phyloP scores from a whole-genome alignment of 2,797 vertebrate species.

The Tadarida brasiliensis region DNA sequence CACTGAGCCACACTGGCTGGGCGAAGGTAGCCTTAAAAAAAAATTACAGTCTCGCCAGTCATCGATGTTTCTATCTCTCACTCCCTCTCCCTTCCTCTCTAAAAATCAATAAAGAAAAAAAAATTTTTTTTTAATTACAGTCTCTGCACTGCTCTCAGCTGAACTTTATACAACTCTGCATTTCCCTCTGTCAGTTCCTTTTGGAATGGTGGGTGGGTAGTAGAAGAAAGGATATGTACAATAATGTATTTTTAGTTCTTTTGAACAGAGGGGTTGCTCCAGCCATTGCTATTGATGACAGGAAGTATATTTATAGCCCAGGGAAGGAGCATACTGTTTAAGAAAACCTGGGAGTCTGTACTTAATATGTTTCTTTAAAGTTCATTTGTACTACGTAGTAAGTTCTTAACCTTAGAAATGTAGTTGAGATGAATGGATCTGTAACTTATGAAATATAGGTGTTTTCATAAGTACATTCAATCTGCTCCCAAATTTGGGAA shows the following conservation, averaged over 20 bases:
- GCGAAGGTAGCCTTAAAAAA: too few relatives aligned
- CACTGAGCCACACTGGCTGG: too few relatives aligned
- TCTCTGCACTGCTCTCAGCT: constrained; percentile 22
- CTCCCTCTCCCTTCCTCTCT: too few relatives aligned
- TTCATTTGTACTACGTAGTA: constrained; percentile 48
- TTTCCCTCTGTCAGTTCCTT: constrained; percentile 72
- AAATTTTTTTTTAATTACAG: constrained; percentile 6
- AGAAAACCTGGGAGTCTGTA: constrained; percentile 59
- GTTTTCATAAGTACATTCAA: constrained; percentile 44
- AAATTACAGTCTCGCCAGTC: too few relatives aligned
- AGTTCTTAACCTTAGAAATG: constrained; percentile 52
- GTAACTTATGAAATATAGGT: constrained; percentile 26
- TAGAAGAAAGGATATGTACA: constrained; percentile 74
- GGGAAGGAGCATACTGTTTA: constrained; percentile 60
- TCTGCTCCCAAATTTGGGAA: constrained; percentile 29
- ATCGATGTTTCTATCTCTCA: too few relatives aligned
- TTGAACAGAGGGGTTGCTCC: constrained; percentile 73
- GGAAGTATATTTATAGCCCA: constrained; percentile 78
- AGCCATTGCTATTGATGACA: constrained; percentile 72
- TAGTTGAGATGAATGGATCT: constrained; percentile 44
- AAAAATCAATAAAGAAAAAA: too few relatives aligned
- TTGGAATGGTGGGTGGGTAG: constrained; percentile 72
- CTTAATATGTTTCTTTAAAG: constrained; percentile 64
- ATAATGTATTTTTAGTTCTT: constrained; percentile 82
- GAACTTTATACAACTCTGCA: constrained; percentile 63